Conservation (phyloP, 2,113 vertebrate species). For the Grammatotria lemairii region DNA sequence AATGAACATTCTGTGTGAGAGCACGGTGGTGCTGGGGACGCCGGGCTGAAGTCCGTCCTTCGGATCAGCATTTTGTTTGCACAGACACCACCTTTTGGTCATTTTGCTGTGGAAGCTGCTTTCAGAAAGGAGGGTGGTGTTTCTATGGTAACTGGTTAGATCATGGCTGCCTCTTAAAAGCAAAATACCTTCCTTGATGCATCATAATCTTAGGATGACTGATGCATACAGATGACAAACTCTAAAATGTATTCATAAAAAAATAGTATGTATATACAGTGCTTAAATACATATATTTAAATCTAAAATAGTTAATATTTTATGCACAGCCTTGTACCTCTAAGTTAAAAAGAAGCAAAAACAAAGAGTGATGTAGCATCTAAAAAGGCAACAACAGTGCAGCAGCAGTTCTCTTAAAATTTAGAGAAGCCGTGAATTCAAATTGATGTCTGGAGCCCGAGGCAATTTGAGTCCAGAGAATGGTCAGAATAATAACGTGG, state of each 20-base stretch:
- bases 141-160: conserved; percentile 69
- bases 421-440: conserved; percentile 16
- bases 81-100: conserved; percentile 53
- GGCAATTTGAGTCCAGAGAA: background rate
- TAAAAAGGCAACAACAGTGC: background rate
- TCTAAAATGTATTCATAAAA: background rate
- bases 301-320: background rate
- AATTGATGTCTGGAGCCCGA: conserved; percentile 7
- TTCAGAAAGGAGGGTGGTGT: conserved; percentile 48
- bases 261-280: background rate
- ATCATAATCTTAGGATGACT: conserved; percentile 23
- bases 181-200: conserved; percentile 55
- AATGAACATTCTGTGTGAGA: background rate
- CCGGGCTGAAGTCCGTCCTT: conserved; percentile 2
- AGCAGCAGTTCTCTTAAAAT: background rate
- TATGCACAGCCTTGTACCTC: background rate
- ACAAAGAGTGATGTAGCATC: background rate
- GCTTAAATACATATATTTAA: background rate
- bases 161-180: conserved; percentile 52
- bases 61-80: conserved; percentile 34
- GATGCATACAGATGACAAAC: background rate
- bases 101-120: conserved; percentile 47
- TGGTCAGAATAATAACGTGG: conserved; percentile 5
- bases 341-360: background rate
- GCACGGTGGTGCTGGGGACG: background rate